A percentile compares a stretch with the other conserved stretches of the same genome.
phyloP scores from a whole-genome alignment of 2,113 vertebrate genomes.

The Megaptera novaeangliae region DNA sequence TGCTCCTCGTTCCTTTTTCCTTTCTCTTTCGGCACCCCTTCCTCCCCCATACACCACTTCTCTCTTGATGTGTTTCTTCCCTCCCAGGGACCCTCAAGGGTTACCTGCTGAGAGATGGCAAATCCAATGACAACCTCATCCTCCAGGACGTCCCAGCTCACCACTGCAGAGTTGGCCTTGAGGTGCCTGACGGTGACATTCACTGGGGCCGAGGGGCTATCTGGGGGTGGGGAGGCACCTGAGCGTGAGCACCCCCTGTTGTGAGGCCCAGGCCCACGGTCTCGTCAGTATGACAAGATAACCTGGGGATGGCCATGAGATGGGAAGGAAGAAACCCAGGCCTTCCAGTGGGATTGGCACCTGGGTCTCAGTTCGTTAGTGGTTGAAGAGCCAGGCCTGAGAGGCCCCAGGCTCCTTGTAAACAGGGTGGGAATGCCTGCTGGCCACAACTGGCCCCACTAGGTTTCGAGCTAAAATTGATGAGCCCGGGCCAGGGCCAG shows the following conservation, averaged over 20 bases:
- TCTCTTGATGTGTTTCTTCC: neutral
- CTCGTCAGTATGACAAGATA: neutral
- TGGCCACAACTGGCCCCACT: neutral
- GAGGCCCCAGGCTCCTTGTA: neutral
- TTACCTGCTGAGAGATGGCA: constrained; percentile 96
- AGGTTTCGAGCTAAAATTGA: neutral
- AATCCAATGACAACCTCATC: constrained; percentile 97
- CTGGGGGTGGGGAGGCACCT: constrained; percentile 78
- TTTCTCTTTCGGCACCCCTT: neutral
- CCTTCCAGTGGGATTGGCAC: neutral
- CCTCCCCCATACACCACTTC: neutral
- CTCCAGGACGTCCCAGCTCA: constrained; percentile 96
- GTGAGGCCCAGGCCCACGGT: neutral
- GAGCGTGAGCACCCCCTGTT: neutral
- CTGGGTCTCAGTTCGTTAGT: neutral
- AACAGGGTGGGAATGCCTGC: neutral
- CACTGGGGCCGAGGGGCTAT: constrained; percentile 93
- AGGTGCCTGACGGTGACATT: constrained; percentile 96
- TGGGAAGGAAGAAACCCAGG: neutral
- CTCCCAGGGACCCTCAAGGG: neutral
- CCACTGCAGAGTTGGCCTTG: constrained; percentile 93
- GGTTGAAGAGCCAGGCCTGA: neutral
- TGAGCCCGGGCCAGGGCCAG: neutral
- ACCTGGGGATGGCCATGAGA: neutral
- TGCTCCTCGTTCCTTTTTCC: neutral